Percentiles rank a stretch among this genome's conserved stretches.
These are phyloP conservation scores for Drosophila kokeensis DNA, from an alignment of 2,888 invertebrate genomes.

Conservation along the genomic window DNA sequence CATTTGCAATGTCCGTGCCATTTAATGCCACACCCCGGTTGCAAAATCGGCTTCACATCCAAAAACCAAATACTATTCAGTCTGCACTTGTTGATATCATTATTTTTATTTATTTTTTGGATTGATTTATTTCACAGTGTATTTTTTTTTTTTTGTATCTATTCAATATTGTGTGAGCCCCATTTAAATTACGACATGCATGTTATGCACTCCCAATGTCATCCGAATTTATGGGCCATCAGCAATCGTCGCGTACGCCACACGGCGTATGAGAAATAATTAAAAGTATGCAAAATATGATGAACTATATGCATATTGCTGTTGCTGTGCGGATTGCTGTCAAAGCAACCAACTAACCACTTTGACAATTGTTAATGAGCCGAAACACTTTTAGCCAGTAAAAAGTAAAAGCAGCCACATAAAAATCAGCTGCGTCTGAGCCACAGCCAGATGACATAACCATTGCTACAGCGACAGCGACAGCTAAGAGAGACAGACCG, in stretches of 20 bases:
- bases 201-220: slow-evolving; percentile 17
- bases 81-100: slow-evolving; percentile 18
- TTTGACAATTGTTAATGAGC: slow-evolving; percentile 20
- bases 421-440: slow-evolving; percentile 41
- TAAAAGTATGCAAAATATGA: slow-evolving; percentile 13
- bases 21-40: slow-evolving; percentile 32
- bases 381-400: not conserved
- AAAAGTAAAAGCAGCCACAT: slow-evolving; percentile 44
- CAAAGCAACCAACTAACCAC: slow-evolving; percentile 1
- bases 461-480: not conserved
- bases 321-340: slow-evolving; percentile 1
- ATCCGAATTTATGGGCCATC: slow-evolving; percentile 8
- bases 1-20: slow-evolving; percentile 19
- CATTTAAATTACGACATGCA: slow-evolving; percentile 18
- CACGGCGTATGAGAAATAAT: slow-evolving; percentile 3
- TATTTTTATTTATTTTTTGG: not conserved
- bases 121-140: not conserved
- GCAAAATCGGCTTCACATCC: slow-evolving; percentile 19
- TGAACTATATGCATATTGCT: slow-evolving; percentile 3
- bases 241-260: slow-evolving; percentile 5
- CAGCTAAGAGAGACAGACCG: slow-evolving; percentile 1
- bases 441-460: slow-evolving; percentile 4
- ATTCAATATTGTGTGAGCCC: slow-evolving; percentile 3
- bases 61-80: not conserved
- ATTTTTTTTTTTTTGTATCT: not conserved